Conservation (phyloP, 2,888 invertebrate species). For the Acleris cristana region DNA sequence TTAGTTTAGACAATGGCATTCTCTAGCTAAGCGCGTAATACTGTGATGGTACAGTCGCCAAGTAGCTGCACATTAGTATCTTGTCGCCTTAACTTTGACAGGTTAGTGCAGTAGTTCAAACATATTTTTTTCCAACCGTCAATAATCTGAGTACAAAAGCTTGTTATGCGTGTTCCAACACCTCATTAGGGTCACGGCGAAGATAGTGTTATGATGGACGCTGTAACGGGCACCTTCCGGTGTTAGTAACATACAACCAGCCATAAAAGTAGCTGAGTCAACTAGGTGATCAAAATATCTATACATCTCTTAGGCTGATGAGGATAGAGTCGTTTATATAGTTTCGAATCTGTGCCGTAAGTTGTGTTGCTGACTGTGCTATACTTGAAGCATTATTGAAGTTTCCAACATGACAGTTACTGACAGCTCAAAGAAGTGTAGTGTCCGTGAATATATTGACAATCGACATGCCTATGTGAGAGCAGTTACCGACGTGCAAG, state of each 20-base stretch:
- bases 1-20: not conserved
- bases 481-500: not conserved
- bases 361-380: too few relatives aligned
- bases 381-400: too few relatives aligned
- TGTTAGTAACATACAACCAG: slow-evolving; percentile 15
- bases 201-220: slow-evolving; percentile 11
- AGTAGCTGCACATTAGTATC: too few relatives aligned
- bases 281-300: not conserved
- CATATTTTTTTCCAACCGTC: not conserved
- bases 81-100: too few relatives aligned
- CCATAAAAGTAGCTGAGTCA: not conserved
- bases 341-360: too few relatives aligned
- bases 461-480: slow-evolving; percentile 16
- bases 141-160: slow-evolving; percentile 7
- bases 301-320: too few relatives aligned
- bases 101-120: too few relatives aligned
- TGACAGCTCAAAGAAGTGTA: slow-evolving; percentile 21
- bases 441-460: slow-evolving; percentile 21
- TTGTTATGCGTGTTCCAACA: slow-evolving; percentile 18
- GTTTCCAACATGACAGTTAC: not conserved
- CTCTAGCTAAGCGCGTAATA: not conserved
- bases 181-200: slow-evolving; percentile 25
- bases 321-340: too few relatives aligned
- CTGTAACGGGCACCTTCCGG: slow-evolving; percentile 33
- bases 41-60: too few relatives aligned